phyloP scores from a whole-genome alignment of 1,140 invertebrate species.

The Wiebesia pumilae region DNA sequence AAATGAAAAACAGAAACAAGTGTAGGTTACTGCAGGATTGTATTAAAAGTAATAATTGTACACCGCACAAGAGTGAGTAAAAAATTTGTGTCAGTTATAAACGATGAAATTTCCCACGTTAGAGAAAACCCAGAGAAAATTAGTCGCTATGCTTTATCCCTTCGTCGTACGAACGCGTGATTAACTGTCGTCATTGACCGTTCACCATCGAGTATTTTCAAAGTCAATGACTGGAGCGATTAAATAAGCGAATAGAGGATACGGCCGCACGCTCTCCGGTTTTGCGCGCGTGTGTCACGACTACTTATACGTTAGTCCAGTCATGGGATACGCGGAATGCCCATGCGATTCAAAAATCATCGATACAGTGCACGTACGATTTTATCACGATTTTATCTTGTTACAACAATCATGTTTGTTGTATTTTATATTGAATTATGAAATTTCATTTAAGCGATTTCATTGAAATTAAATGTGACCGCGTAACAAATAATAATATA shows the following conservation, averaged over 20 bases:
- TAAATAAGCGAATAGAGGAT: constrained; percentile 58
- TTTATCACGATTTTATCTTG: not conserved
- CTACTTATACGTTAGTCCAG: not conserved
- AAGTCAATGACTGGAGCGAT: constrained; percentile 63
- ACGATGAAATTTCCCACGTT: not conserved
- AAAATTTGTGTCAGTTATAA: not conserved
- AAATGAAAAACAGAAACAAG: not conserved
- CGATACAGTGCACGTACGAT: not conserved
- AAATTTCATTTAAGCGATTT: not conserved
- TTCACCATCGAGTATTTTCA: constrained; percentile 60
- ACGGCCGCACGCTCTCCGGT: not conserved
- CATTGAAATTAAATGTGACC: not conserved
- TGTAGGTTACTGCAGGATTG: not conserved
- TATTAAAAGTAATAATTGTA: not conserved
- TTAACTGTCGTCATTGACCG: constrained; percentile 54
- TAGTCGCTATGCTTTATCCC: not conserved
- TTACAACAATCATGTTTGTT: not conserved
- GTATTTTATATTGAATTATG: not conserved
- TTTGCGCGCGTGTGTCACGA: not conserved
- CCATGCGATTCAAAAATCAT: not conserved
- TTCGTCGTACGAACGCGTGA: not conserved
- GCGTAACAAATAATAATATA: not conserved
- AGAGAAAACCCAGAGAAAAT: not conserved
- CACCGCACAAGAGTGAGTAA: not conserved
- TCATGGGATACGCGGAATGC: not conserved